Evolutionary conservation across 2,888 invertebrate genomes (phyloP), one percentile per base, ranked within the genome.

Genomic region (Biston stratarius): DNA sequence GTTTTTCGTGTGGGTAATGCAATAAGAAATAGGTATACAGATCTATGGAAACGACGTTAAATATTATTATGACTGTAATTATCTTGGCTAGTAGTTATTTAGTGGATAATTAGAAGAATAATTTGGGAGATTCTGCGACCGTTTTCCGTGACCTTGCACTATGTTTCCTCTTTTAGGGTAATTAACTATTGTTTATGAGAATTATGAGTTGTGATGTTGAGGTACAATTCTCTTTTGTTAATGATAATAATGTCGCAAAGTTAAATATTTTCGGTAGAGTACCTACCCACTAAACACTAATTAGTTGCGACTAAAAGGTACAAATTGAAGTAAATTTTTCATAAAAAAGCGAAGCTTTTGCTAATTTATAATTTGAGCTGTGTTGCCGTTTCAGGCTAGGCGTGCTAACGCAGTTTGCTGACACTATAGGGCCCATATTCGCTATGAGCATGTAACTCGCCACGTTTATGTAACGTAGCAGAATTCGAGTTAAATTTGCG

Each of bases 101-200:
- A 48, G 62, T 68, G 61, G 69, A 64, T 74, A 74, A 71, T 71
- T 74, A 73, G 60, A 61, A 64, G 44, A 61, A 61, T 48, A 68
- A 34, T 66, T 72, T 67, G 52, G 61, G 68, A 60, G 66, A 65
- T 70, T 74, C 74, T 66, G 73, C 65, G 59, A 73, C 73, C 74
- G 73, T 73, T 76, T 74, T 65, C 56, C 15, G 48, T 68, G 80
- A 73, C 83, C 83, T 83, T 81, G 83, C 56, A 61, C 63, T 47
- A 71, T 74, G 78, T 76, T 80, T 80, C 81, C 81, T 77, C 74
- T 61, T 74, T 64, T 71, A 73, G 42, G 68, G 68, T 81, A 81
- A 82, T 82, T 82, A 79, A 66, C 57, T 14, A 60, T 42, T 69
- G 66, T 72, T 71, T 69, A 64, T 72, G 66, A 62, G 66, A 58